Base-by-base conservation (phyloP, 2,888 invertebrate genomes). In the Chrysolina americana region DNA sequence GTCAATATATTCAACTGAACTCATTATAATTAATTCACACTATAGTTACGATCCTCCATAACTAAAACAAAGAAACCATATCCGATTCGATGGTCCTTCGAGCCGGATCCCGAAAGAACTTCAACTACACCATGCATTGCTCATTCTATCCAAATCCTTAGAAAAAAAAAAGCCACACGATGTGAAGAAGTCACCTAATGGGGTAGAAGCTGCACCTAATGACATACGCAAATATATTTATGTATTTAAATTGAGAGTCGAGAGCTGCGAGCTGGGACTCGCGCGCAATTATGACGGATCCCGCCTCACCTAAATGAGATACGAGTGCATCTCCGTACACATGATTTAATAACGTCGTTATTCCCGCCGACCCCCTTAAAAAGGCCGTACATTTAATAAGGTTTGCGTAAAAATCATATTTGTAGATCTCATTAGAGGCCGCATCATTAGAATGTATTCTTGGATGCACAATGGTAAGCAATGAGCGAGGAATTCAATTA, bases 381-480 rank as follows among this genome's bases (percentile, higher is more conserved):
- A 76, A 76, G 76, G 73, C 76, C 70, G 78, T 78, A 75, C 72
- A 73, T 78, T 79, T 80, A 80, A 80, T 80, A 80, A 77, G 80
- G 78, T 80, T 80, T 80, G 80, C 75, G 80, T 78, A 83, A 82
- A 83, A 83, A 82, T 81, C 76, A 81, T 80, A 82, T 82, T 81
- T 81, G 82, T 79, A 80, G 81, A 83, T 81, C 83, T 85, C 84
- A 85, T 85, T 85, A 85, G 83, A 81, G 80, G 81, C 83, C 84
- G 82, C 85, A 84, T 86, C 84, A 85, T 86, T 85, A 86, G 85
- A 85, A 85, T 86, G 85, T 86, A 85, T 85, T 86, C 86, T 85
- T 82, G 81, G 81, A 75, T 81, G 81, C 81, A 86, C 86, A 86
- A 86, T 86, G 84, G 82, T 79, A 77, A 82, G 85, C 85, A 85